Conservation (phyloP, 2,888 invertebrate species). For the Drosophila fulvimacula region DNA sequence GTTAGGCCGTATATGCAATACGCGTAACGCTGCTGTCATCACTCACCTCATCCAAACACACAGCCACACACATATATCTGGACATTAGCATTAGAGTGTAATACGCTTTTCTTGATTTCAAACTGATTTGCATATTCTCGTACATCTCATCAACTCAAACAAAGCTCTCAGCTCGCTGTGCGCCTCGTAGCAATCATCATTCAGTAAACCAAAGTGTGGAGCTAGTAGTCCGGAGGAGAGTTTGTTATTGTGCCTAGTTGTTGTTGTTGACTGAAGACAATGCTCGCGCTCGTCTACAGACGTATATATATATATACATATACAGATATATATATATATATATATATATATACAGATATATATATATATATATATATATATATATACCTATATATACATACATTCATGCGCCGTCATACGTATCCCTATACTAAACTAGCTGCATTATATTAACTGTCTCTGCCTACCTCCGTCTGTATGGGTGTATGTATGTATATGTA, state of each 20-base stretch:
- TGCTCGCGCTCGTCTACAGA: constrained; percentile 19
- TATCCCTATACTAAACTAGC: constrained; percentile 21
- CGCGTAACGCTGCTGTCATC: constrained; percentile 15
- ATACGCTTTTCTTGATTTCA: constrained; percentile 48
- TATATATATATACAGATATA: constrained; percentile 1
- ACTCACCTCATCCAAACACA: constrained; percentile 24
- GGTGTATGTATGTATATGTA: constrained; percentile 15
- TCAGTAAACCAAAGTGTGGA: constrained; percentile 5
- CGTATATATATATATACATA: background rate
- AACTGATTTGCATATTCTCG: constrained; percentile 38
- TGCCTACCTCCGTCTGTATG: constrained; percentile 29
- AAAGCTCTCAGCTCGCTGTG: constrained; percentile 12
- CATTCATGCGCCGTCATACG: constrained; percentile 37
- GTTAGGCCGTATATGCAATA: constrained; percentile 6
- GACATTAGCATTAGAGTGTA: constrained; percentile 29
- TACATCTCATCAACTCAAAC: constrained; percentile 24
- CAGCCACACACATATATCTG: background rate
- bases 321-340: background rate
- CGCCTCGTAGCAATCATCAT: constrained; percentile 18
- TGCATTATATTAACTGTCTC: constrained; percentile 42
- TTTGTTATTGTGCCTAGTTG: constrained; percentile 19
- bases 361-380: background rate
- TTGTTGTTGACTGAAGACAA: constrained; percentile 9
- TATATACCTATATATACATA: background rate
- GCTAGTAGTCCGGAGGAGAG: constrained; percentile 5